phyloP scores from a whole-genome alignment of 1,140 invertebrate genomes.

The Phortica variegata region DNA sequence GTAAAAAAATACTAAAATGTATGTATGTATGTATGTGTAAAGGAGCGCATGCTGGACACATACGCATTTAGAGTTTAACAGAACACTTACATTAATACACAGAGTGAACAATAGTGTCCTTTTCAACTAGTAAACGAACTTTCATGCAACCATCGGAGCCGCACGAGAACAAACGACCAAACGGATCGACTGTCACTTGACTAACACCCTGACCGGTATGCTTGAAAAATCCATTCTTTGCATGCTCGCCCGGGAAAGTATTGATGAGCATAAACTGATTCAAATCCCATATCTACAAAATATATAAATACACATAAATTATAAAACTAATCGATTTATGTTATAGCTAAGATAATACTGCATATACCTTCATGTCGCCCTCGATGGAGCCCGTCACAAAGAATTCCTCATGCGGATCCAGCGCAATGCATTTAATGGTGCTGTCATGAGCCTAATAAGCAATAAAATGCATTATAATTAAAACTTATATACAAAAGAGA shows the following conservation, averaged over 20 bases:
- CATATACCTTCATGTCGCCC: conserved; percentile 92
- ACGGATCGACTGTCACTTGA: conserved; percentile 86
- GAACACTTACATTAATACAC: conserved; percentile 36
- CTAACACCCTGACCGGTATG: conserved; percentile 96
- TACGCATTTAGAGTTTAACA: background rate
- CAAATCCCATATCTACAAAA: conserved; percentile 85
- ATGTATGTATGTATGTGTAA: conserved; percentile 26
- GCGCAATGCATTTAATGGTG: conserved; percentile 89
- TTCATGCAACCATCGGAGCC: conserved; percentile 99
- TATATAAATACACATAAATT: background rate
- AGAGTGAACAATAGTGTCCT: conserved; percentile 50
- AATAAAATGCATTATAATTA: background rate
- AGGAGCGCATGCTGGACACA: conserved; percentile 13
- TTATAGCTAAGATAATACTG: background rate
- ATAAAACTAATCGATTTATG: background rate
- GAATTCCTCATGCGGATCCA: conserved; percentile 93
- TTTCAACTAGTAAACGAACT: conserved; percentile 79
- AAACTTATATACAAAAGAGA: background rate
- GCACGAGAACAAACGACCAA: conserved; percentile 90
- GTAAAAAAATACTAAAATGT: conserved; percentile 40
- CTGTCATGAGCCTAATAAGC: conserved; percentile 77
- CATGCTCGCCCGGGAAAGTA: conserved; percentile 90
- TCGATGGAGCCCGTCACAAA: conserved; percentile 98
- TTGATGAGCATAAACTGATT: conserved; percentile 81
- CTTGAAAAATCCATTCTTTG: conserved; percentile 90